phyloP scores from a whole-genome alignment of 2,113 vertebrate genomes.

The Gadus chalcogrammus region DNA sequence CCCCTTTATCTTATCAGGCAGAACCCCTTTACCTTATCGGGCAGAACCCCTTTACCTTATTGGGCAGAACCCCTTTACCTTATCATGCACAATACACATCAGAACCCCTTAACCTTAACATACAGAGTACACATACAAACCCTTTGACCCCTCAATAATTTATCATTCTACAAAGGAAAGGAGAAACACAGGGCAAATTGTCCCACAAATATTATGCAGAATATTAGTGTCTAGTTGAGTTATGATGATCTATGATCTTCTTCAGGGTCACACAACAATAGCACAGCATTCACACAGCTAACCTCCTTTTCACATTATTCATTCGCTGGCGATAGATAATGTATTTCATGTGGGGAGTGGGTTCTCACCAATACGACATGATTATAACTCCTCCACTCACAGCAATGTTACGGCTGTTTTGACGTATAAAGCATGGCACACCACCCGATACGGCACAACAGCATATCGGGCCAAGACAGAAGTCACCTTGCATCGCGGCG shows the following conservation, averaged over 20 bases:
- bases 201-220: constrained; percentile 43
- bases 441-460: too few species aligned
- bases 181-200: constrained; percentile 5
- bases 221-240: constrained; percentile 35
- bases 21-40: too few species aligned
- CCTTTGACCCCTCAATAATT: too few species aligned
- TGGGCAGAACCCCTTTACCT: too few species aligned
- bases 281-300: constrained; percentile 17
- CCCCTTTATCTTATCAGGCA: too few species aligned
- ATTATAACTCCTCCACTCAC: not conserved
- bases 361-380: not conserved
- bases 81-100: too few species aligned
- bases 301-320: constrained; percentile 21
- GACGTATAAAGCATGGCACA: not conserved
- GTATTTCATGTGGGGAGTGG: not conserved
- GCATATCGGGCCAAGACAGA: too few species aligned
- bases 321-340: constrained; percentile 14
- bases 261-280: not conserved
- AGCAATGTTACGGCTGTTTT: not conserved
- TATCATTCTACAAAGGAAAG: too few species aligned
- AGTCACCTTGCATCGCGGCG: too few species aligned
- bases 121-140: too few species aligned
- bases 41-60: too few species aligned
- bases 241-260: constrained; percentile 28
- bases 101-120: too few species aligned